phyloP scores from a whole-genome alignment of 2,888 invertebrate genomes.

The Microctonus hyperodae region DNA sequence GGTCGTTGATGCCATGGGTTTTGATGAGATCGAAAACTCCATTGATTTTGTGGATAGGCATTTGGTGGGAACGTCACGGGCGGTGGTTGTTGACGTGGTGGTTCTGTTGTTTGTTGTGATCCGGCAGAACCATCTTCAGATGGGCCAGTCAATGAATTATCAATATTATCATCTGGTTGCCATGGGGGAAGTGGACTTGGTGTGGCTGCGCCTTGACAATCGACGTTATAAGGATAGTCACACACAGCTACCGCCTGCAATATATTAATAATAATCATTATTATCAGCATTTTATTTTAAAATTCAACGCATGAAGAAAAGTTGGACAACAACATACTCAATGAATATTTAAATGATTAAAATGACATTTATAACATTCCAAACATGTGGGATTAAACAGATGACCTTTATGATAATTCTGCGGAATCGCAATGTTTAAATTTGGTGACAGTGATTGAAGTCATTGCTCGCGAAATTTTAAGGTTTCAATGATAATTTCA shows the following conservation, averaged over 20 bases:
- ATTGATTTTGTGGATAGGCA: constrained; percentile 42
- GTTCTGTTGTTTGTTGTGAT: constrained; percentile 22
- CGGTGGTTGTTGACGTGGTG: constrained; percentile 38
- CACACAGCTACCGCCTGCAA: constrained; percentile 71
- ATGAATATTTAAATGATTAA: constrained; percentile 16
- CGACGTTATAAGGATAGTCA: constrained; percentile 70
- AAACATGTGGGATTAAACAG: constrained; percentile 21
- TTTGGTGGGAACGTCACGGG: constrained; percentile 41
- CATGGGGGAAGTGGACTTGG: constrained; percentile 45
- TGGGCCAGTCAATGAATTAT: neutral
- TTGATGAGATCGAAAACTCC: constrained; percentile 37
- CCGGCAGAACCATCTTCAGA: neutral
- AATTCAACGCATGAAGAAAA: constrained; percentile 5
- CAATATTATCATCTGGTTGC: constrained; percentile 5
- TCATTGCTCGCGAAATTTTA: neutral
- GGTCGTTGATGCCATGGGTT: constrained; percentile 51
- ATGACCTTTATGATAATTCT: constrained; percentile 9
- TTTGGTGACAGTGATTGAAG: neutral
- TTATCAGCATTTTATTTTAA: neutral
- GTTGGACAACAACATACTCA: constrained; percentile 8
- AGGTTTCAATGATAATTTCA: neutral
- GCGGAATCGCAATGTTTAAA: constrained; percentile 21
- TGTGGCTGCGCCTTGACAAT: constrained; percentile 64
- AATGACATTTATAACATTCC: constrained; percentile 21
- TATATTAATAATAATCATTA: neutral